These are phyloP conservation scores for Phragmatobia fuliginosa DNA, from an alignment of 2,888 invertebrate species.

Conservation along the genomic window DNA sequence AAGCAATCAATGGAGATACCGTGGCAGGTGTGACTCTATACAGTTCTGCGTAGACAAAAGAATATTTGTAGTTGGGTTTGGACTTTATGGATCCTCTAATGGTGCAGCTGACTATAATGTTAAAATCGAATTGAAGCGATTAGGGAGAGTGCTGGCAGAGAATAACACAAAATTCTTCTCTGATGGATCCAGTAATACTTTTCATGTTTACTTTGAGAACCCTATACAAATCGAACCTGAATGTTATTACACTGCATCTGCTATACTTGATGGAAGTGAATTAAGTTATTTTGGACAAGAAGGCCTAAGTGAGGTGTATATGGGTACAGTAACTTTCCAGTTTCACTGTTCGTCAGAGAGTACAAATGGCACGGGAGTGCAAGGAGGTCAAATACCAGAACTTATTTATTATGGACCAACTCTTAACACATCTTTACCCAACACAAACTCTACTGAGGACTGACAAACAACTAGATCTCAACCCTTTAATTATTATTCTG, in stretches of 20 bases:
- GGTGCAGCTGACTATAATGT: conserved; percentile 98
- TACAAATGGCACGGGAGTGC: conserved; percentile 98
- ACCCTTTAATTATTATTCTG: conserved; percentile 70
- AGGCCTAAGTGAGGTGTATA: conserved; percentile 97
- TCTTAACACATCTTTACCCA: conserved; percentile 74
- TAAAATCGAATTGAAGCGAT: conserved; percentile 96
- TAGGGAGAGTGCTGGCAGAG: conserved; percentile 95
- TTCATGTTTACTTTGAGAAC: conserved; percentile 93
- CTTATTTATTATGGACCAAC: conserved; percentile 97
- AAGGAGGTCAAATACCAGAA: conserved; percentile 99
- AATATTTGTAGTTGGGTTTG: conserved; percentile 98
- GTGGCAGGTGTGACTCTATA: conserved; percentile 98
- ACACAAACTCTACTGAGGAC: conserved; percentile 81
- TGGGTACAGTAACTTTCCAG: conserved; percentile 97
- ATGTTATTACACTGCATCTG: conserved; percentile 98
- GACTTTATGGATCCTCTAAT: conserved; percentile 97
- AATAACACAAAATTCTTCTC: conserved; percentile 98
- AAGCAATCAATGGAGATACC: conserved; percentile 98
- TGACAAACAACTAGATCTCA: conserved; percentile 74
- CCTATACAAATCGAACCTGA: conserved; percentile 97
- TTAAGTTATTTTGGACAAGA: conserved; percentile 99
- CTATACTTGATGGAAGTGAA: conserved; percentile 96
- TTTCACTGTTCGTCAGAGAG: conserved; percentile 99
- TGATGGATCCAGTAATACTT: conserved; percentile 98
- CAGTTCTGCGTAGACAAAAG: conserved; percentile 98